Evolutionary conservation across 2,888 invertebrate species (phyloP), one percentile per base, ranked within the genome.

Genomic region (Eupithecia subumbrata): DNA sequence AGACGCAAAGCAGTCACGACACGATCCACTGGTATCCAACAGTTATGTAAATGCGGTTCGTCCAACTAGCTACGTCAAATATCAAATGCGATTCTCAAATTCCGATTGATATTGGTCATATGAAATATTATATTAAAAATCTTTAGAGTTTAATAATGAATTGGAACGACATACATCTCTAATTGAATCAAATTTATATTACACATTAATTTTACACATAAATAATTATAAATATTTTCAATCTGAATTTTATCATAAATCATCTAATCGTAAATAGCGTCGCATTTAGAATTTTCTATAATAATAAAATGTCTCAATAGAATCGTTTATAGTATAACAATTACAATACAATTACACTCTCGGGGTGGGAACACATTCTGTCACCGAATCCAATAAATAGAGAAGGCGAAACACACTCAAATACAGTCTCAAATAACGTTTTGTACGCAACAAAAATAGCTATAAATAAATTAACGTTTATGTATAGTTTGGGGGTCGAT

Each of bases 361-460:
- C 73, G 85, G 89, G 90, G 90, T 89, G 92, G 92, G 91, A 86
- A 87, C 86, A 86, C 85, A 82, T 67, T 86, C 85, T 89, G 87
- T 84, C 84, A 79, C 85, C 87, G 85, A 88, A 86, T 84, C 40
- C 85, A 89, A 91, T 92, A 93, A 91, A 92, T 92, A 92, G 89
- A 89, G 77, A 71, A 69, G 89, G 90, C 90, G 88, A 89, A 90
- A 90, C 91, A 90, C 91, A 92, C 93, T 93, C 92, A 91, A 93
- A 72, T 76, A 92, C 94, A 95, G 93, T 95, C 94, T 94, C 93
- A 91, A 92, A 91, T 88, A 92, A 92, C 89, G 88, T 90, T 90
- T 92, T 91, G 93, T 93, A 94, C 94, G 94, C 94, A 94, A 92
- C 91, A 91, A 89, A 91, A 92, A 92, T 87, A 86, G 87, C 83